Base-by-base conservation (phyloP, 2,113 vertebrate species). In the Hemiprocne comata region DNA sequence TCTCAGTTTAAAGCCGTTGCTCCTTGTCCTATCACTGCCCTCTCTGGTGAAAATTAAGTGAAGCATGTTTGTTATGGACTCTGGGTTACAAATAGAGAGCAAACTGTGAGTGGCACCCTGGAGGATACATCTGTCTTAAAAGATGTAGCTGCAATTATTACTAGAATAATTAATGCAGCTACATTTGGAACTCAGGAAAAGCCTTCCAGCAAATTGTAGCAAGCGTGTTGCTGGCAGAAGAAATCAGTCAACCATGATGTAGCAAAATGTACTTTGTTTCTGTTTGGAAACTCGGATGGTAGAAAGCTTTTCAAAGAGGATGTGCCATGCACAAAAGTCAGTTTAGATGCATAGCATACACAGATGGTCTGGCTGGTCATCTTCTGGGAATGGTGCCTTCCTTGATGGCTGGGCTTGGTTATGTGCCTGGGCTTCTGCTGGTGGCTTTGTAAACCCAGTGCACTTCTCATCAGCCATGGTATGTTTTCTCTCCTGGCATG, bases 1-100 rank as follows among this genome's bases (percentile, higher is more conserved):
- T 42, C 14, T 42, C 40, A 42, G 40, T 42, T 42, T 42, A 42
- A 42, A 42, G 14, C 40, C 40, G 14, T 42, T 14, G 14, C 40
- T 14, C 40, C 40, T 42, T 42, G 40, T 13, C 40, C 40, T 42
- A 14, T 42, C 40, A 42, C 40, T 42, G 40, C 40, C 40, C 40
- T 42, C 10, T 42, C 40, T 10, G 40, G 40, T 42, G 40, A 42
- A 42, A 42, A 42, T 12, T 42, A 21, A 58, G 9, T 5, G 46
- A 33, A 55, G 40, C 2, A 1, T 0, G 5, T 54, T n/a, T 61
- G 14, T 71, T 29, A 21, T 0, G 4, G 33, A 16, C 21, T 44
- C 33, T 7, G 57, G 29, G 28, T 67, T 57, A 31, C 24, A 51
- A 73, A 29, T 3, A 62, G 66, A 34, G 26, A 5, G 50, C 51